Base-by-base conservation (phyloP, 2,888 invertebrate species). In the Athalia cordata region DNA sequence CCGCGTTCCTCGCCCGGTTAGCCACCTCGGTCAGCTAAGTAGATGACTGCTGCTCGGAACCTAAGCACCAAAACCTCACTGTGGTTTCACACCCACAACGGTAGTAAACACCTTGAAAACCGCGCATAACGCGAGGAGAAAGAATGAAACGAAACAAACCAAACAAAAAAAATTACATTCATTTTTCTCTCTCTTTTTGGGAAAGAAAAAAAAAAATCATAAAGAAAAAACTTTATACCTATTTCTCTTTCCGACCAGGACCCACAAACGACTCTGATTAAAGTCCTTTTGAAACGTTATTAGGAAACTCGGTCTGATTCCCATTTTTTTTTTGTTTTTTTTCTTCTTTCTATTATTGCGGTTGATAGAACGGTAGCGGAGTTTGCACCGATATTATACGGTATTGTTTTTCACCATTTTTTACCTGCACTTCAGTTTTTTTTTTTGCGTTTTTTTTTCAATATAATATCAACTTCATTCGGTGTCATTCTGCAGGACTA, bases 81-180 rank as follows among this genome's bases (percentile, higher is more conserved):
- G 89, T 89, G 89, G 89, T 89, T 89, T 90, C 89, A 89, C 90
- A 90, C 89, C 89, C 89, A 87, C 88, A 89, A 80, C 66, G 77
- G 75, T 78, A 78, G 78, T 78, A 78, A 78, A 78, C 78, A 70
- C 72, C 70, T 78, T 77, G 66, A 77, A 74, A 80, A 66, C 77
- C 49, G 62, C 50, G 77, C 68, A 62, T 76, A 64, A 65, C 78
- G 68, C 13, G 62, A 15, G 13, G 62, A 13, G 62, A 62, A 13
- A 13, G 13, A 50, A 67, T 8, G 15, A 55, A 66, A 66, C 43
- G 64, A 72, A 61, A 29, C 13, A 64, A 78, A 78, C 77, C 77
- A 80, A 62, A 64, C 75, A 64, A 77, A 61, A 72, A 79, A 57
- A 49, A 43, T 61, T 43, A 65, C 29, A 29, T 29, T 29, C 29